These are phyloP conservation scores for Theropithecus gelada DNA, from an alignment of 2,113 vertebrate species.

Conservation along the genomic window DNA sequence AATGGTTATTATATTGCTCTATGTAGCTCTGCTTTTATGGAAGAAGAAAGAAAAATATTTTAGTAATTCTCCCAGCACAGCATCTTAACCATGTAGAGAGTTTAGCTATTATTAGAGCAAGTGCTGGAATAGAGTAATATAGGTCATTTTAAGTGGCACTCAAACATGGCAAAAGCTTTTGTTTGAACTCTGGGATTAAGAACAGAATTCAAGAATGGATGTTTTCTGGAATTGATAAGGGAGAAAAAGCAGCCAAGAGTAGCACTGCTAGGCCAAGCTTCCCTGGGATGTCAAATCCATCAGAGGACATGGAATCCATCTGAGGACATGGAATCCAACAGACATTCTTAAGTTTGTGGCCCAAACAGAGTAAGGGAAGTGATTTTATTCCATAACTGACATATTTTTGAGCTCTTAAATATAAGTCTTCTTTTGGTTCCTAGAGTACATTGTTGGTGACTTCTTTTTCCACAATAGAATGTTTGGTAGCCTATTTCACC, in stretches of 20 bases:
- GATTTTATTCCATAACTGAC: neutral
- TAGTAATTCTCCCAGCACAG: constrained; percentile 21
- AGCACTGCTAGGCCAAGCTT: neutral
- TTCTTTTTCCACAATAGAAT: neutral
- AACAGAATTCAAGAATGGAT: neutral
- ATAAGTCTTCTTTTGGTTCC: neutral
- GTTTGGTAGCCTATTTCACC: neutral
- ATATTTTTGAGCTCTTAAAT: neutral
- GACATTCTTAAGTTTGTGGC: neutral
- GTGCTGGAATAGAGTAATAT: constrained; percentile 32
- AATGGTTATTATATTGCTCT: constrained; percentile 46
- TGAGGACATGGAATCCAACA: neutral
- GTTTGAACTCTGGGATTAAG: neutral
- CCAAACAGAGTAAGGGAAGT: neutral
- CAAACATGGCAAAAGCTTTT: constrained; percentile 47
- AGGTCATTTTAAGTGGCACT: constrained; percentile 45
- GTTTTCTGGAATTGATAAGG: neutral
- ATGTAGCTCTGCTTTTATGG: constrained; percentile 35
- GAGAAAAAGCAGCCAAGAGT: neutral
- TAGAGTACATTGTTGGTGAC: neutral
- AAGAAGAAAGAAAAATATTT: constrained; percentile 40
- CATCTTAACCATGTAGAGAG: constrained; percentile 40
- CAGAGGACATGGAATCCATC: neutral
- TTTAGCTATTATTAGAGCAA: constrained; percentile 55
- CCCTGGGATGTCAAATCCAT: neutral